Percentiles rank a stretch among this genome's conserved stretches.
Evolutionary conservation across 1,140 invertebrate genomes (phyloP).

Genomic region (Macrotrachela quadricornifera): DNA sequence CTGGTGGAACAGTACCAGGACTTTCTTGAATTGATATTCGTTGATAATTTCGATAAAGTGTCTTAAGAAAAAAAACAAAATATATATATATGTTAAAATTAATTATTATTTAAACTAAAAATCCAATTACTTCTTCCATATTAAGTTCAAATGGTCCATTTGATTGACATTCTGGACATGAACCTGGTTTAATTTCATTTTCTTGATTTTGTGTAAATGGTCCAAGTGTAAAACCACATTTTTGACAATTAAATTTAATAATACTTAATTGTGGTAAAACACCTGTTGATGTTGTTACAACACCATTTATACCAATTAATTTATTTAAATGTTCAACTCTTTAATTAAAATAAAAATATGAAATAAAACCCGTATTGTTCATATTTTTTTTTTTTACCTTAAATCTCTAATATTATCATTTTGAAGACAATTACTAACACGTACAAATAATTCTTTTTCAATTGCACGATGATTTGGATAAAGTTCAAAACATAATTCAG

Average conservation of each 20-base stretch:
- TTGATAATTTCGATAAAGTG: slow-evolving; percentile 92
- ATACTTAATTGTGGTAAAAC: slow-evolving; percentile 82
- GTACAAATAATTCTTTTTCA: slow-evolving; percentile 59
- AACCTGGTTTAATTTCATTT: slow-evolving; percentile 71
- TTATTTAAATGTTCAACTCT: slow-evolving; percentile 91
- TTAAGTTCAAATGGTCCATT: slow-evolving; percentile 63
- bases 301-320: slow-evolving; percentile 63
- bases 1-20: slow-evolving; percentile 58
- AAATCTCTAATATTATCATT: slow-evolving; percentile 86
- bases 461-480: slow-evolving; percentile 89
- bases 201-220: slow-evolving; percentile 79
- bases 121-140: slow-evolving; percentile 44
- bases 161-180: slow-evolving; percentile 93
- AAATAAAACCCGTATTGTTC: neutral
- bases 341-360: too few species aligned
- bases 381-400: slow-evolving; percentile 35
- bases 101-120: neutral
- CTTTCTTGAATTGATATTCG: slow-evolving; percentile 93
- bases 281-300: slow-evolving; percentile 80
- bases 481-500: slow-evolving; percentile 74
- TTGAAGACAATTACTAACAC: slow-evolving; percentile 77
- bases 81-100: neutral
- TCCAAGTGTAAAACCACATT: slow-evolving; percentile 78
- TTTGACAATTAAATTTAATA: slow-evolving; percentile 89
- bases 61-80: slow-evolving; percentile 38